Percentiles rank a stretch among this genome's conserved stretches.
These are phyloP conservation scores for Cathartes aura DNA, from an alignment of 2,113 vertebrate species.

Conservation along the genomic window DNA sequence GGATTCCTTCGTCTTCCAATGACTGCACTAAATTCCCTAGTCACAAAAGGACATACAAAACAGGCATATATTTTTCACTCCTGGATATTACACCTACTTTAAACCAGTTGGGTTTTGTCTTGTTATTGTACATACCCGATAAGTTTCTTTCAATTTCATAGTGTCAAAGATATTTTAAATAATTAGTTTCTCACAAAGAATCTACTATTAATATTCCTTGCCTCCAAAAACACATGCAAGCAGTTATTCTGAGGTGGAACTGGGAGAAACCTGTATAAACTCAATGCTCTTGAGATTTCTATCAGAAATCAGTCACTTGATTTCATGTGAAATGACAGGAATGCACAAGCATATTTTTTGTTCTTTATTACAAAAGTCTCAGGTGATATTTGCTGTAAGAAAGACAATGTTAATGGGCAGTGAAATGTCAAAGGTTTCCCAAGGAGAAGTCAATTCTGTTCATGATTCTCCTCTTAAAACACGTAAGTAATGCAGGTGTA, in stretches of 20 bases:
- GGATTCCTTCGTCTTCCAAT: conserved; percentile 28
- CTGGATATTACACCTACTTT: not conserved
- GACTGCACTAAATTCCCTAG: conserved; percentile 4
- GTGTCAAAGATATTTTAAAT: not conserved
- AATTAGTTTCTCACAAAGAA: not conserved
- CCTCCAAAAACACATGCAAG: not conserved
- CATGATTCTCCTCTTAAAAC: not conserved
- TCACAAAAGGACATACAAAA: not conserved
- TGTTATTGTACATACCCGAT: fast-evolving
- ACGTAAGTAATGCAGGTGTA: not conserved
- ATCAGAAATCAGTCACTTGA: not conserved
- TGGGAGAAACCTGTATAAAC: not conserved
- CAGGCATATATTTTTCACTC: not conserved
- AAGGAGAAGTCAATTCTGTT: not conserved
- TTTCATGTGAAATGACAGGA: conserved; percentile 33
- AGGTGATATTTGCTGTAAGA: conserved; percentile 31
- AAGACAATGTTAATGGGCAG: not conserved
- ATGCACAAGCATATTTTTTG: not conserved
- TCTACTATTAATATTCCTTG: not conserved
- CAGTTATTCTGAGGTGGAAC: not conserved
- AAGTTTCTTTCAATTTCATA: not conserved
- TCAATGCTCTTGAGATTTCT: not conserved
- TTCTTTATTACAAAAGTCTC: not conserved
- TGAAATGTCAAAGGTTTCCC: conserved; percentile 34
- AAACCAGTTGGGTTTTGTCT: not conserved